These are phyloP conservation scores for Stenurella melanura DNA, from an alignment of 2,888 invertebrate species.

Conservation along the genomic window DNA sequence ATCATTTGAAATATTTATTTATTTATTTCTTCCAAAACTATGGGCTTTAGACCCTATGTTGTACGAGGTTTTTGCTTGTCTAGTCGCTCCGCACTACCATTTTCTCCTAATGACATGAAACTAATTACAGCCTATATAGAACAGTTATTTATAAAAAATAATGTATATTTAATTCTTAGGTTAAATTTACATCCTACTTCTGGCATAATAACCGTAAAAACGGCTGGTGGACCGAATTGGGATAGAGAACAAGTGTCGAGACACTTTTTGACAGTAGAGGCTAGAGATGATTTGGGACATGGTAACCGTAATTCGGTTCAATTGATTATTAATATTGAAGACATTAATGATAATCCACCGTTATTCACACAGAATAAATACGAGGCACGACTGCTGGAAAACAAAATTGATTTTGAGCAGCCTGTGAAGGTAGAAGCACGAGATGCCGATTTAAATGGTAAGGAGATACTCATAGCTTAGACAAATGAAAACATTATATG, in stretches of 20 bases:
- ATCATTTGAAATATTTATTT: too few species aligned
- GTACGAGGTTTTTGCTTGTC: too few species aligned
- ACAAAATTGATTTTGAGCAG: conserved; percentile 85
- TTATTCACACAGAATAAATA: conserved; percentile 88
- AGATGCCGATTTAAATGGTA: conserved; percentile 90
- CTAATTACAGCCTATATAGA: too few species aligned
- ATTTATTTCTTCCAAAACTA: too few species aligned
- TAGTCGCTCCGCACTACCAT: too few species aligned
- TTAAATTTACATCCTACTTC: conserved; percentile 86
- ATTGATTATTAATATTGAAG: conserved; percentile 86
- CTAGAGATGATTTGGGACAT: conserved; percentile 89
- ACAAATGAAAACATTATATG: too few species aligned
- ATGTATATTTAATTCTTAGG: conserved; percentile 73
- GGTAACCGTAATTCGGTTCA: conserved; percentile 92
- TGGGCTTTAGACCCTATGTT: too few species aligned
- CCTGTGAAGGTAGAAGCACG: conserved; percentile 86
- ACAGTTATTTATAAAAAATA: background rate
- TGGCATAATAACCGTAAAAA: conserved; percentile 90
- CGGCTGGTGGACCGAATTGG: conserved; percentile 84
- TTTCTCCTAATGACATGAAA: too few species aligned
- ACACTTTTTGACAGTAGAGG: conserved; percentile 92
- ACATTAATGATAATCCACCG: conserved; percentile 94
- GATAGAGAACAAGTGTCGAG: conserved; percentile 90
- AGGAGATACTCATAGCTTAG: background rate
- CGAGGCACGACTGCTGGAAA: conserved; percentile 89